phyloP scores from a whole-genome alignment of 2,888 invertebrate species.

The Eupithecia insigniata region DNA sequence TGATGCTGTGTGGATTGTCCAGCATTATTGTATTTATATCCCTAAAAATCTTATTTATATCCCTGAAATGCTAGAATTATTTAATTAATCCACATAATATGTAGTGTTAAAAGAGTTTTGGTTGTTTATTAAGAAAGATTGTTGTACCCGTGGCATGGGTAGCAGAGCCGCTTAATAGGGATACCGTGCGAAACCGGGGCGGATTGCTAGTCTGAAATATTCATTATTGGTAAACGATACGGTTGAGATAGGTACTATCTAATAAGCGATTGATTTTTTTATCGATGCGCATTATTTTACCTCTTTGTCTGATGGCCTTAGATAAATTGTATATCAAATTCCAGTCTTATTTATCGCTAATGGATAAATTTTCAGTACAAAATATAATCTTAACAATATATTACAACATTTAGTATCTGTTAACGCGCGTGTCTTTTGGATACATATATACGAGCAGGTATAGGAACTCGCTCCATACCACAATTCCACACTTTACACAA shows the following conservation, averaged over 20 bases:
- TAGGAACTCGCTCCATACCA: too few species aligned
- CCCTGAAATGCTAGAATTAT: too few species aligned
- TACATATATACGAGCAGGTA: not conserved
- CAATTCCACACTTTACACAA: too few species aligned
- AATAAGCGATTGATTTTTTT: not conserved
- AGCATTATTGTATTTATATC: too few species aligned
- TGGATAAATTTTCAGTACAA: not conserved
- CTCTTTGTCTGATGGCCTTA: not conserved
- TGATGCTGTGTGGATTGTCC: too few species aligned
- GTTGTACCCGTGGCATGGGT: too few species aligned
- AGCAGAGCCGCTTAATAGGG: too few species aligned
- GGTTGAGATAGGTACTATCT: not conserved
- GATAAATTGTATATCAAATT: conserved; percentile 2
- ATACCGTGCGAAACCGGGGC: too few species aligned
- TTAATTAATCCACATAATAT: too few species aligned
- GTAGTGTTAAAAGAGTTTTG: too few species aligned
- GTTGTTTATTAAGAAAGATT: too few species aligned
- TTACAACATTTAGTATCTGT: not conserved
- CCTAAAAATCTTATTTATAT: too few species aligned
- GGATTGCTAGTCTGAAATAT: not conserved
- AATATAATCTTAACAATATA: not conserved
- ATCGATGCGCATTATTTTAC: not conserved
- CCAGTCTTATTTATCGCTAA: not conserved
- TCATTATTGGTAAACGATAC: not conserved
- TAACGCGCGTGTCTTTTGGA: not conserved